Evolutionary conservation across 1,140 invertebrate species (phyloP).

Genomic region (Magallana ariakensis): DNA sequence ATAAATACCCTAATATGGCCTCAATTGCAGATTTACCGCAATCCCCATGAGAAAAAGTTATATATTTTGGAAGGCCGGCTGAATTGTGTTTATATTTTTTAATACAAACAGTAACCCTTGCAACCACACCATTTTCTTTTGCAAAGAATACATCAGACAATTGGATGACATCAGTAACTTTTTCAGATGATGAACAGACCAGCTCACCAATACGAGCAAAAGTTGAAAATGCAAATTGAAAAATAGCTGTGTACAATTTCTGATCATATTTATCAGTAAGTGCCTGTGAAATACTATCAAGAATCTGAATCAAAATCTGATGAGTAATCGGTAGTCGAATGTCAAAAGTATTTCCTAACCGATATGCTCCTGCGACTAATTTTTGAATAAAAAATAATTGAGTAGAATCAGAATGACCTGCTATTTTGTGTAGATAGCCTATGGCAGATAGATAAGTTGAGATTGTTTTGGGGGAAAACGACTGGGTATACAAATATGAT

Average conservation of each 20-base stretch:
- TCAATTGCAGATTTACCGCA: slow-evolving; percentile 4
- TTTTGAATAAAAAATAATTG: background rate
- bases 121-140: background rate
- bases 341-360: background rate
- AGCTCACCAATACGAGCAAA: background rate
- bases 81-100: slow-evolving; percentile 5
- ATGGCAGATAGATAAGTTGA: background rate
- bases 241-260: no score
- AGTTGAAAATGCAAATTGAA: background rate
- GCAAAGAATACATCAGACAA: no score
- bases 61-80: background rate
- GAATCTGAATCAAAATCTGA: background rate
- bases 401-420: background rate
- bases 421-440: background rate
- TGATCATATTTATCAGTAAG: no score
- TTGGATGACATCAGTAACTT: no score
- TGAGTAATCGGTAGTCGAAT: background rate
- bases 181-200: no score
- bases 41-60: background rate
- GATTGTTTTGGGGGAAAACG: background rate
- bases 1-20: background rate
- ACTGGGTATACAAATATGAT: background rate
- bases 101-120: background rate
- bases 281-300: background rate
- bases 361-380: background rate